phyloP scores from a whole-genome alignment of 2,113 vertebrate species.

The Anhinga rufa region DNA sequence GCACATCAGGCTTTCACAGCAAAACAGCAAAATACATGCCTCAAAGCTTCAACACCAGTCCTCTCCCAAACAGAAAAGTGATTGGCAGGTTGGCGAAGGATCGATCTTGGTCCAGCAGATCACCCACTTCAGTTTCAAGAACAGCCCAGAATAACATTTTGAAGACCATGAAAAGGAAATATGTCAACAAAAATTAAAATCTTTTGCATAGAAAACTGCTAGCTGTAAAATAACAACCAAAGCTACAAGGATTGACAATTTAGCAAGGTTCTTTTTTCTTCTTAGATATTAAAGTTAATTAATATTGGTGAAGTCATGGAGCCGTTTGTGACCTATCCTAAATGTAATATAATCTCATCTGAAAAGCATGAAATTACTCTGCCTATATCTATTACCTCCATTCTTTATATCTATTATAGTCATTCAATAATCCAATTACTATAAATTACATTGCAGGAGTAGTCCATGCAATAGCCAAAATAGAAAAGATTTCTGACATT shows the following conservation, averaged over 20 bases:
- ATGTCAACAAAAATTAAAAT: not conserved
- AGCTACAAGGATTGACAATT: slow-evolving; percentile 21
- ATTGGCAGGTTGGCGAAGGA: not conserved
- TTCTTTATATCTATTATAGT: slow-evolving; percentile 56
- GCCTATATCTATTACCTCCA: slow-evolving; percentile 53
- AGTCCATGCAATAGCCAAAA: not conserved
- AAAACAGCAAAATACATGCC: not conserved
- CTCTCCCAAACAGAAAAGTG: not conserved
- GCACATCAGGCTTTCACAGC: not conserved
- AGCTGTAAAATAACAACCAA: slow-evolving; percentile 10
- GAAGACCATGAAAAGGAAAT: not conserved
- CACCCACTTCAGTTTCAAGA: not conserved
- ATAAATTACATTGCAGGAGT: slow-evolving; percentile 40
- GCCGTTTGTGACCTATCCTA: slow-evolving; percentile 44
- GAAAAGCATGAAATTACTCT: slow-evolving; percentile 70
- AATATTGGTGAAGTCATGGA: slow-evolving; percentile 51
- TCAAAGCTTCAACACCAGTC: not conserved
- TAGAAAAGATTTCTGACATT: not conserved
- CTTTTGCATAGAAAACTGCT: not conserved
- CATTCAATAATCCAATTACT: slow-evolving; percentile 54
- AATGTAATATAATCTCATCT: slow-evolving; percentile 61
- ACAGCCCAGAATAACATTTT: not conserved
- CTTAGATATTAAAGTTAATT: slow-evolving; percentile 58
- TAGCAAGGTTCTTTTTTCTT: slow-evolving; percentile 12
- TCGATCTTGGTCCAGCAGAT: not conserved